A percentile compares a stretch with the other conserved stretches of the same genome.
phyloP scores from a whole-genome alignment of 2,113 vertebrate species.

The Rhinoptilus africanus region DNA sequence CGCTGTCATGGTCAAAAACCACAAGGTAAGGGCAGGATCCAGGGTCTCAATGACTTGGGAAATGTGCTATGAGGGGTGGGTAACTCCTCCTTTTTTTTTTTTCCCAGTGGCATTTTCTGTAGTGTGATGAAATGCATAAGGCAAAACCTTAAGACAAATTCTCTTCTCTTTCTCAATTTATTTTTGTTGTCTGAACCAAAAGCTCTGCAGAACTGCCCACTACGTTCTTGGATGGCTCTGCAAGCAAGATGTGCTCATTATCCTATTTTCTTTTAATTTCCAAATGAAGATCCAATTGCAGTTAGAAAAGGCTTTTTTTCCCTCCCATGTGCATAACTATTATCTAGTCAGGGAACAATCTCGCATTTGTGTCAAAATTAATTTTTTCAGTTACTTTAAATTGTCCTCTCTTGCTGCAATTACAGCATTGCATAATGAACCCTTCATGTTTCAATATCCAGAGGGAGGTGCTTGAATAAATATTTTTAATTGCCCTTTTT shows the following conservation, averaged over 20 bases:
- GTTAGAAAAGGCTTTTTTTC: neutral
- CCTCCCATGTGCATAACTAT: neutral
- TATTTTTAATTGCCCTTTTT: slow-evolving; percentile 35
- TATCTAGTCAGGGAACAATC: neutral
- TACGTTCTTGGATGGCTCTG: neutral
- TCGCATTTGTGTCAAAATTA: slow-evolving; percentile 16
- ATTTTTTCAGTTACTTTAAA: slow-evolving; percentile 26
- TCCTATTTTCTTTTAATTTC: neutral
- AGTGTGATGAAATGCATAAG: neutral
- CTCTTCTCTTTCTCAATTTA: neutral
- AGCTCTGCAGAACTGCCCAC: neutral
- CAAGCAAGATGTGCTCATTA: neutral
- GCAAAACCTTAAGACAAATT: neutral
- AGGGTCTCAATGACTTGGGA: neutral
- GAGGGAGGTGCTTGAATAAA: slow-evolving; percentile 41
- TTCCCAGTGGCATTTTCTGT: neutral
- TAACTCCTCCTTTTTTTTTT: neutral
- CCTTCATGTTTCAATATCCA: slow-evolving; percentile 5
- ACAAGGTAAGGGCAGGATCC: neutral
- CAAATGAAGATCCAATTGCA: neutral
- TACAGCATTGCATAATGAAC: neutral
- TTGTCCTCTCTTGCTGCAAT: neutral
- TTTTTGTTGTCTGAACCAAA: neutral
- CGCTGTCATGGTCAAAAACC: neutral
- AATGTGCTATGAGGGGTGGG: neutral